Evolutionary conservation across 2,113 vertebrate genomes (phyloP).

Genomic region (Bos taurus): ARS-UCD2.0 NC_037330.1:106992001-106992500

Average conservation of each 20-base stretch:
- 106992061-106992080: background rate
- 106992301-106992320: background rate
- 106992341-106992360: background rate
- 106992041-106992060: background rate
- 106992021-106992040: background rate
- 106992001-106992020: background rate
- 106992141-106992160: background rate
- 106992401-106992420: background rate
- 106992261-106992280: background rate
- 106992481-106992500: background rate
- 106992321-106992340: background rate
- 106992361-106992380: background rate
- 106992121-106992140: background rate
- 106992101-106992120: background rate
- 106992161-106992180: background rate
- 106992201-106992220: slow-evolving; percentile 21
- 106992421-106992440: background rate
- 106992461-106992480: background rate
- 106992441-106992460: background rate
- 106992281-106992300: background rate
- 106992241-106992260: background rate
- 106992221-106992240: background rate
- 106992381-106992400: background rate
- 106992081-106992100: background rate
- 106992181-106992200: background rate